A percentile compares a stretch with the other conserved stretches of the same genome.
phyloP scores from a whole-genome alignment of 2,797 vertebrate genomes.

The Steatocranus sp. region DNA sequence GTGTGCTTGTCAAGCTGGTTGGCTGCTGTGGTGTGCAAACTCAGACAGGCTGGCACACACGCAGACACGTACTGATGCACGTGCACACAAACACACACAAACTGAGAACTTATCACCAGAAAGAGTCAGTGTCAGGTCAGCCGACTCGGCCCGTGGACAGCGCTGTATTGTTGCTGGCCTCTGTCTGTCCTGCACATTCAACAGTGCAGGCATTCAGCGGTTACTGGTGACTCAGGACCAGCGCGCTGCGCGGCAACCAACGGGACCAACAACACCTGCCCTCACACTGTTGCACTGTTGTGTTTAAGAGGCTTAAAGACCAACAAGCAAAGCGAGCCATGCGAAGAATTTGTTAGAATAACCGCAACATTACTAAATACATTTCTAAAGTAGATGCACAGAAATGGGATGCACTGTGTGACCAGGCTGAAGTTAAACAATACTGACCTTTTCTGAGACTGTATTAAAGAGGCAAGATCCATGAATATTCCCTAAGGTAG shows the following conservation, averaged over 20 bases:
- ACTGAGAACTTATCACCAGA: slow-evolving; percentile 51
- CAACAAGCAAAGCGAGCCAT: not conserved
- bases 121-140: slow-evolving; percentile 65
- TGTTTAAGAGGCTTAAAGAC: not conserved
- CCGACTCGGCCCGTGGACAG: slow-evolving; percentile 53
- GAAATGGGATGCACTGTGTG: not conserved
- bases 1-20: slow-evolving; percentile 39
- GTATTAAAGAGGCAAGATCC: not conserved
- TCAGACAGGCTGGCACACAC: slow-evolving; percentile 33
- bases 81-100: slow-evolving; percentile 32
- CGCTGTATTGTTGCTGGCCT: slow-evolving; percentile 65
- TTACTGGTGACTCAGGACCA: slow-evolving; percentile 66
- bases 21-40: slow-evolving; percentile 34
- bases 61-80: slow-evolving; percentile 29
- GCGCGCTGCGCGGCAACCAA: slow-evolving; percentile 30
- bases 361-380: not conserved
- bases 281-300: slow-evolving; percentile 48
- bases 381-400: not conserved
- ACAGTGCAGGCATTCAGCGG: slow-evolving; percentile 67
- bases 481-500: not conserved
- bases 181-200: slow-evolving; percentile 47
- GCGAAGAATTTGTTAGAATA: not conserved
- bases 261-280: slow-evolving; percentile 61
- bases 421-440: not conserved
- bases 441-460: not conserved